These are phyloP conservation scores for Macropis europaea DNA, from an alignment of 2,888 invertebrate species.

Conservation along the genomic window DNA sequence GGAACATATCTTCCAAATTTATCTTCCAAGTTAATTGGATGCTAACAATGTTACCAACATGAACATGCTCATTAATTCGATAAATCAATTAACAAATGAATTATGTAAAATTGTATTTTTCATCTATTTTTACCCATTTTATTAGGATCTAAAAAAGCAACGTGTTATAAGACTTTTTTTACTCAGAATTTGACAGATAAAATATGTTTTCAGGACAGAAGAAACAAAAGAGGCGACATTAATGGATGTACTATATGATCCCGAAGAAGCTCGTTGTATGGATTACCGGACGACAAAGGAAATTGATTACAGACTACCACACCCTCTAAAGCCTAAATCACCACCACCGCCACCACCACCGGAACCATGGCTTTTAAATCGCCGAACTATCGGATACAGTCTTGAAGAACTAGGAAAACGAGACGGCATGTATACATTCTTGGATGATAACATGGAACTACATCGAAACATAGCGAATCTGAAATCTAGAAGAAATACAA, in stretches of 20 bases:
- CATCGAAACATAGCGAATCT: constrained; percentile 59
- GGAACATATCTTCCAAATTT: no score
- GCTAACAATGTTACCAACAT: no score
- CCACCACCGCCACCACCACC: constrained; percentile 39
- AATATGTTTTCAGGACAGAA: constrained; percentile 23
- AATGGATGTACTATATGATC: constrained; percentile 44
- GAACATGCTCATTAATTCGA: no score
- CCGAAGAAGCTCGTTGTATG: constrained; percentile 19
- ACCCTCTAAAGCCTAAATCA: constrained; percentile 42
- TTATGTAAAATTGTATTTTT: no score
- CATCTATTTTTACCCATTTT: no score
- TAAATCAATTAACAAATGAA: no score
- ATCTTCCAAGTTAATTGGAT: no score
- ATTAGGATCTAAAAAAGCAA: neutral
- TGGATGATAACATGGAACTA: constrained; percentile 67
- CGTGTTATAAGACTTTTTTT: no score
- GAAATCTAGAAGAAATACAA: constrained; percentile 48
- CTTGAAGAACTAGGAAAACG: constrained; percentile 56
- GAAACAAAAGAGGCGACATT: constrained; percentile 35
- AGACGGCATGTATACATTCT: constrained; percentile 57
- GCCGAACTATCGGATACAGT: constrained; percentile 64
- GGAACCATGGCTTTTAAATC: constrained; percentile 64
- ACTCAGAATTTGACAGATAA: neutral
- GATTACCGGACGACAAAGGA: constrained; percentile 63
- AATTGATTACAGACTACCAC: constrained; percentile 55